phyloP scores from a whole-genome alignment of 1,140 invertebrate genomes.

The Drosophila carrolli region DNA sequence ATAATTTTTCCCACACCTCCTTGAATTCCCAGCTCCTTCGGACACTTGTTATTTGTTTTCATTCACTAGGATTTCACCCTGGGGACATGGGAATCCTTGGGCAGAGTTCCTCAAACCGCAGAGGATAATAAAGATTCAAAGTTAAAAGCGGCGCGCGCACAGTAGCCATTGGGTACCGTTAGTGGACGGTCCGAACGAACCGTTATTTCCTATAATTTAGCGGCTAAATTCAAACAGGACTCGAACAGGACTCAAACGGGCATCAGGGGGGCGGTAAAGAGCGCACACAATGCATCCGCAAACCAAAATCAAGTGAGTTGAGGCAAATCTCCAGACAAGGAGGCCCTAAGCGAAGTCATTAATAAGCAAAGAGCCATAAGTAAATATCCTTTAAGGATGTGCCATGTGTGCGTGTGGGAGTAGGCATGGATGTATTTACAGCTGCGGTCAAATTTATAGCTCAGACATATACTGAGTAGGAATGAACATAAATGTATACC shows the following conservation, averaged over 20 bases:
- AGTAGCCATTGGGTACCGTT: constrained; percentile 74
- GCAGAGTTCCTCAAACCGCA: constrained; percentile 32
- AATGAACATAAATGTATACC: too few relatives aligned
- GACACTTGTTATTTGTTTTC: constrained; percentile 33
- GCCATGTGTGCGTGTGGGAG: constrained; percentile 35
- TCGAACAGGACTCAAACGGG: constrained; percentile 26
- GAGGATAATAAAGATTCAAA: constrained; percentile 69
- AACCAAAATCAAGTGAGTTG: constrained; percentile 21
- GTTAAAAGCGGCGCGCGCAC: constrained; percentile 62
- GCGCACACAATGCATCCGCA: constrained; percentile 50
- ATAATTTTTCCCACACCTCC: constrained; percentile 7
- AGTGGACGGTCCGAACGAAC: constrained; percentile 52
- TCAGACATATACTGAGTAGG: too few relatives aligned
- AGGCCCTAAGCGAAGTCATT: constrained; percentile 58
- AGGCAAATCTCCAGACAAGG: constrained; percentile 57
- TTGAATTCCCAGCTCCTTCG: not conserved
- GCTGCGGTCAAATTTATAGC: not conserved
- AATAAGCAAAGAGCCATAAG: constrained; percentile 77
- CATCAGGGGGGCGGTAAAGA: constrained; percentile 64
- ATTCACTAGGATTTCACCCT: constrained; percentile 56
- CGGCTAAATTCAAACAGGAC: constrained; percentile 58
- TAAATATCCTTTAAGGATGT: constrained; percentile 79
- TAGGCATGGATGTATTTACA: not conserved
- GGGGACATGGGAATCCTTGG: constrained; percentile 38
- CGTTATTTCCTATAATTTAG: constrained; percentile 80